These are phyloP conservation scores for Ibidorhyncha struthersii DNA, from an alignment of 2,113 vertebrate genomes.

Conservation along the genomic window DNA sequence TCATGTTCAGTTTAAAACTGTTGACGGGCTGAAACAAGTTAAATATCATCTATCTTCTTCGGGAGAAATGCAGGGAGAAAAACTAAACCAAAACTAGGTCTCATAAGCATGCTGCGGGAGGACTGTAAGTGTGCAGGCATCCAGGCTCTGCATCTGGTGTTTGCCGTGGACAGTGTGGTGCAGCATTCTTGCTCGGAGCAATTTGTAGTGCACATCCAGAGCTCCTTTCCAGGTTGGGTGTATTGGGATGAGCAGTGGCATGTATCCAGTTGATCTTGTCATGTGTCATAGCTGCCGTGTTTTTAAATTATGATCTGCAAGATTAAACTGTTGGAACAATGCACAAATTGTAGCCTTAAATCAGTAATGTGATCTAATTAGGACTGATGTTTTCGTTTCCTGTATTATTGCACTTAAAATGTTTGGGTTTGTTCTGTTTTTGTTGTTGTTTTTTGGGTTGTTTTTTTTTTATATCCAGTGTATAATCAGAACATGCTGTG, in stretches of 20 bases:
- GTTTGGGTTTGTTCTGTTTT: background rate
- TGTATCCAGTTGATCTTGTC: background rate
- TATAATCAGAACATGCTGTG: slow-evolving; percentile 52
- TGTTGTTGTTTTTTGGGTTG: background rate
- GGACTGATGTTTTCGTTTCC: slow-evolving; percentile 73
- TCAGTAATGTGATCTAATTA: slow-evolving; percentile 72
- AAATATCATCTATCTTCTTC: slow-evolving; percentile 70
- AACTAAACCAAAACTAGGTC: background rate
- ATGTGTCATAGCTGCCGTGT: background rate
- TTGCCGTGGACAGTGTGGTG: background rate
- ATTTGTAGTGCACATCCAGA: background rate
- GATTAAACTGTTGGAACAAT: slow-evolving; percentile 45
- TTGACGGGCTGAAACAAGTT: slow-evolving; percentile 75
- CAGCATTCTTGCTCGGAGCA: background rate
- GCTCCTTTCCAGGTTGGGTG: background rate
- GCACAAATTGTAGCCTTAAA: slow-evolving; percentile 64
- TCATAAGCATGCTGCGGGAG: background rate
- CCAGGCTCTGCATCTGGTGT: background rate
- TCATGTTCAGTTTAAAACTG: slow-evolving; percentile 80
- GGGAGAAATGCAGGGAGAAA: background rate
- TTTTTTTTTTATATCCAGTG: background rate
- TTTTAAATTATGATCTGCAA: slow-evolving; percentile 58
- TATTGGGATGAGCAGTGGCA: background rate
- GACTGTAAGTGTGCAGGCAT: background rate
- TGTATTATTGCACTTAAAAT: slow-evolving; percentile 71